A percentile compares a stretch with the other conserved stretches of the same genome.
phyloP scores from a whole-genome alignment of 2,113 vertebrate species.

The Hymenochirus boettgeri region DNA sequence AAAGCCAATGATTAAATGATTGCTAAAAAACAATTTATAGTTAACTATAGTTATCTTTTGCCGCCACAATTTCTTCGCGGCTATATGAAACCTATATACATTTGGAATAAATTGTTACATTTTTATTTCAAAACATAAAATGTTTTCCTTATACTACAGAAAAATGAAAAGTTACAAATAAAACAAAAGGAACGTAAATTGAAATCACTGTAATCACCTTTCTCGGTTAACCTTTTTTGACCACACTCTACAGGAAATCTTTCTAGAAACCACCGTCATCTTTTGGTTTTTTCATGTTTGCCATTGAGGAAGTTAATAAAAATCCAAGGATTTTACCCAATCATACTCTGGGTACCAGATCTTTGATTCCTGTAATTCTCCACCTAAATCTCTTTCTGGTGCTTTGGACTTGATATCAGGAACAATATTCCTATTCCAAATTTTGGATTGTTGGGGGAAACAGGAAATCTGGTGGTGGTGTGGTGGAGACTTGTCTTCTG shows the following conservation, averaged over 20 bases:
- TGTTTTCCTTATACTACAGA: too few relatives aligned
- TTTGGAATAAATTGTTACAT: too few relatives aligned
- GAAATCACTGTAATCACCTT: too few relatives aligned
- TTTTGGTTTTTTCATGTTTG: not conserved
- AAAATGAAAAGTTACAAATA: too few relatives aligned
- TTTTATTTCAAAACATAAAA: too few relatives aligned
- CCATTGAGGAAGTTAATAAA: not conserved
- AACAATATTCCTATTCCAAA: not conserved
- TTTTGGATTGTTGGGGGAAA: not conserved
- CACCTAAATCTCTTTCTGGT: not conserved
- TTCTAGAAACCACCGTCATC: not conserved
- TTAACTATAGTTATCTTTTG: too few relatives aligned
- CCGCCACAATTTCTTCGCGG: too few relatives aligned
- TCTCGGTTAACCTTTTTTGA: too few relatives aligned
- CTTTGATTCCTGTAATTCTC: conserved; percentile 8
- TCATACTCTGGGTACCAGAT: conserved; percentile 10
- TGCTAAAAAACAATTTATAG: too few relatives aligned
- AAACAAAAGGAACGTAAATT: too few relatives aligned
- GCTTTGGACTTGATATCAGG: conserved; percentile 6
- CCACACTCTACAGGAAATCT: not conserved
- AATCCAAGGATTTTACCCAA: conserved; percentile 1
- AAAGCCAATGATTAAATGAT: too few relatives aligned
- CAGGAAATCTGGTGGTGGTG: not conserved
- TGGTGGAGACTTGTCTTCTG: conserved; percentile 6
- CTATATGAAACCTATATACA: too few relatives aligned